phyloP scores from a whole-genome alignment of 2,797 vertebrate genomes.

The Danio aesculapii region DNA sequence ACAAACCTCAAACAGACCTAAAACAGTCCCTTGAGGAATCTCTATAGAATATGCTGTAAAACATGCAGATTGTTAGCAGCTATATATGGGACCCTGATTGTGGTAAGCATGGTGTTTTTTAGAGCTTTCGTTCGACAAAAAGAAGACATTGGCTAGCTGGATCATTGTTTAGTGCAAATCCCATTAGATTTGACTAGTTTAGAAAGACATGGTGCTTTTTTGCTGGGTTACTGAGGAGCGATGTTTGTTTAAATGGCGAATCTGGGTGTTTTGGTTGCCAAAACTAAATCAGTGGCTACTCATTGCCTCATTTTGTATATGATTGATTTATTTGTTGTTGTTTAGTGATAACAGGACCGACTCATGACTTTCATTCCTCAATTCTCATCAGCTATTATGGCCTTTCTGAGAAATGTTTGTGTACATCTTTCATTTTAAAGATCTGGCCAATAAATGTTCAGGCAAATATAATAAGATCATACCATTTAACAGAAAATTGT shows the following conservation, averaged over 20 bases:
- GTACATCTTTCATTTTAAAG: slow-evolving; percentile 46
- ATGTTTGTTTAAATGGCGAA: slow-evolving; percentile 28
- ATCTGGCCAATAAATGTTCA: slow-evolving; percentile 7
- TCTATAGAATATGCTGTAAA: not conserved
- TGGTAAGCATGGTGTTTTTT: not conserved
- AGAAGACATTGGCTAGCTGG: not conserved
- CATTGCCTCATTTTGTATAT: slow-evolving; percentile 27
- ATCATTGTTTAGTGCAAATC: not conserved
- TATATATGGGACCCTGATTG: not conserved
- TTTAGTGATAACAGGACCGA: slow-evolving; percentile 40
- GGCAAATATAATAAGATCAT: not conserved
- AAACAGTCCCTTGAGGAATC: not conserved
- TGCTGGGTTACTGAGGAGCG: not conserved
- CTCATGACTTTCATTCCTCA: slow-evolving; percentile 45
- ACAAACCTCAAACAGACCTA: not conserved
- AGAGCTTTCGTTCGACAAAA: not conserved
- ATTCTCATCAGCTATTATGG: slow-evolving; percentile 41
- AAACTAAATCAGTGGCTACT: slow-evolving; percentile 28
- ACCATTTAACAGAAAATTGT: not conserved
- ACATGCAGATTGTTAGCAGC: not conserved
- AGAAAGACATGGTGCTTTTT: not conserved
- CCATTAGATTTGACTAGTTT: slow-evolving; percentile 5
- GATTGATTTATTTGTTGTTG: slow-evolving; percentile 50
- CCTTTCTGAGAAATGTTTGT: slow-evolving; percentile 43
- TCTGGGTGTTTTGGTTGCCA: slow-evolving; percentile 15